Evolutionary conservation across 2,113 vertebrate species (phyloP), one percentile per base, ranked within the genome.

Genomic region (Chascanopsetta lugubris): DNA sequence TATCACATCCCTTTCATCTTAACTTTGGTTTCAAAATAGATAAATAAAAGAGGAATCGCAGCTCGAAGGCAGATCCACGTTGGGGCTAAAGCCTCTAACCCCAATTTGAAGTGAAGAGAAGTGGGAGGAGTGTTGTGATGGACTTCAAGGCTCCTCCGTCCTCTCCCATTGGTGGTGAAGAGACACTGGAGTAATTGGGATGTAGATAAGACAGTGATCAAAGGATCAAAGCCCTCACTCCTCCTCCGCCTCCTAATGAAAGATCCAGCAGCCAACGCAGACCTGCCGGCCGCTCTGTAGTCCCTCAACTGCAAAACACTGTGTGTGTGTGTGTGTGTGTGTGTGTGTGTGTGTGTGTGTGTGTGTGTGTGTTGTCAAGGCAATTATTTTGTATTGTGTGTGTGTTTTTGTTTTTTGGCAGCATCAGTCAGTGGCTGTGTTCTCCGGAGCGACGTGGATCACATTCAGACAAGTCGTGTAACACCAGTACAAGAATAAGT

Each of bases 201-300:
- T 24, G 40, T 62, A 72, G 72, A 70, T 38, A 38, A 38, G 74
- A 75, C 62, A 11, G 73, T 61, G 79, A 87, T 82, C 80, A 89
- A 85, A 86, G n/a, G n/a, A n/a, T n/a, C 70, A 29, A 83, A 66
- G 61, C 30, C 77, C 62, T 66, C 61, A 61, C 80, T 69, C 70
- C 81, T 84, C 79, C 72, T 75, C 85, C 85, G 75, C 48, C 27
- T n/a, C 72, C 70, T 75, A 83, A 84, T 85, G 79, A 85, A 85
- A 84, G 69, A 15, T 42, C 40, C 2, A 17, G 17, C 17, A 18
- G 6, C 40, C 2, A 18, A 18, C 40, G 8, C 40, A 18, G 40
- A 42, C 34, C 34, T 38, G 34, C 34, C 34, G 4, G 34, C 12
- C 34, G 34, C 34, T 38, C 15, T 38, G 34, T 38, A 6, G 12